Percentiles rank a stretch among this genome's conserved stretches.
Conservation (phyloP, 2,797 vertebrate genomes). For the Echeneis naucrates region DNA sequence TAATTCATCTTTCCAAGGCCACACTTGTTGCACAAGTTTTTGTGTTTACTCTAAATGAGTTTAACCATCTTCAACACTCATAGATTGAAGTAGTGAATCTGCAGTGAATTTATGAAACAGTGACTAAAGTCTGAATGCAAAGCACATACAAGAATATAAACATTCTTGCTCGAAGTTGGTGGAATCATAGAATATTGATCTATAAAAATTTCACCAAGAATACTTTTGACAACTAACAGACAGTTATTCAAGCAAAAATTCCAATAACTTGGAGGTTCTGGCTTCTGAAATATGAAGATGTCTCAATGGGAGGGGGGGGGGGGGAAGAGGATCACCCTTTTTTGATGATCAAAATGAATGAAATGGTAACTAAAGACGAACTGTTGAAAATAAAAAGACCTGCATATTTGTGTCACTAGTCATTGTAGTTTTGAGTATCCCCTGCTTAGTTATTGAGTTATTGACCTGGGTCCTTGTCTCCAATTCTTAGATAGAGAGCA, state of each 20-base stretch:
- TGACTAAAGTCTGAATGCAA: background rate
- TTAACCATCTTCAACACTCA: slow-evolving; percentile 14
- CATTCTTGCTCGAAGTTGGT: background rate
- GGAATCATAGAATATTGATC: background rate
- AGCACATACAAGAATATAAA: background rate
- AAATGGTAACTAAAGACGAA: background rate
- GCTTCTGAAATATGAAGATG: background rate
- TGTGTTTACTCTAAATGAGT: no score
- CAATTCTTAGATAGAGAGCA: background rate
- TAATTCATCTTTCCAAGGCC: slow-evolving; percentile 63
- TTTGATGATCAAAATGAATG: background rate
- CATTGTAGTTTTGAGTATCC: background rate
- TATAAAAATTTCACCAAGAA: background rate
- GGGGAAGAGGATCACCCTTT: background rate
- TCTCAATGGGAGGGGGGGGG: no score
- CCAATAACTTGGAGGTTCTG: no score
- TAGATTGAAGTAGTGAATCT: slow-evolving; percentile 26
- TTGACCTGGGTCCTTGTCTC: background rate
- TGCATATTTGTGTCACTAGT: background rate
- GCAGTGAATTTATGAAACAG: background rate
- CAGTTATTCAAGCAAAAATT: no score
- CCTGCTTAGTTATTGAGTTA: background rate
- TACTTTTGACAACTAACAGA: background rate
- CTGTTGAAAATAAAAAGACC: background rate
- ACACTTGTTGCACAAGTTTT: no score